Conservation (phyloP, 2,113 vertebrate genomes). For the Notarius quadriscutis region DNA sequence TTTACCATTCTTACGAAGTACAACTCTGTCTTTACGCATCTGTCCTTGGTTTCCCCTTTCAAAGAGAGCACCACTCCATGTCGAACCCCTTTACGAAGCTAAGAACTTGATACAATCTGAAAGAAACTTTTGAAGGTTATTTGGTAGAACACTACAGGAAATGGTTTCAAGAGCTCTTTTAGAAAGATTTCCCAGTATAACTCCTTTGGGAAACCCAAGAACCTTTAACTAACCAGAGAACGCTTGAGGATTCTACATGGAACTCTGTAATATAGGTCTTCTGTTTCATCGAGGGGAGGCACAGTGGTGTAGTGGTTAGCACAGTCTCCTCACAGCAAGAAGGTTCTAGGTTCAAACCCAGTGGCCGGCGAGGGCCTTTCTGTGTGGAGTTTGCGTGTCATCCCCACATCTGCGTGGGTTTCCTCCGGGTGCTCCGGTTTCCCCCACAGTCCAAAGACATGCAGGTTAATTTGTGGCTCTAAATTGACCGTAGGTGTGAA, state of each 20-base stretch:
- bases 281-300: no score
- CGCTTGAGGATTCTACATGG: background rate
- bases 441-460: no score
- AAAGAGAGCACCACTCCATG: background rate
- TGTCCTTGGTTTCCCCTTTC: background rate
- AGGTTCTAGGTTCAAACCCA: no score
- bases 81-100: background rate
- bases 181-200: background rate
- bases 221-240: background rate
- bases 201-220: background rate
- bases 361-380: no score
- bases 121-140: background rate
- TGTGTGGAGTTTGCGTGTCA: no score
- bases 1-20: background rate
- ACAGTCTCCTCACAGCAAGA: no score
- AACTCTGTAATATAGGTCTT: background rate
- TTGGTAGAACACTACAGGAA: background rate
- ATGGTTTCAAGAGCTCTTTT: background rate
- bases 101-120: background rate
- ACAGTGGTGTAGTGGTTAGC: no score
- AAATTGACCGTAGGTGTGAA: no score
- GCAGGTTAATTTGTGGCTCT: no score
- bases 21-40: background rate
- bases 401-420: no score
- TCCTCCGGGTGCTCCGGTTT: no score